Evolutionary conservation across 2,888 invertebrate species (phyloP).

Genomic region (Xestia c-nigrum): DNA sequence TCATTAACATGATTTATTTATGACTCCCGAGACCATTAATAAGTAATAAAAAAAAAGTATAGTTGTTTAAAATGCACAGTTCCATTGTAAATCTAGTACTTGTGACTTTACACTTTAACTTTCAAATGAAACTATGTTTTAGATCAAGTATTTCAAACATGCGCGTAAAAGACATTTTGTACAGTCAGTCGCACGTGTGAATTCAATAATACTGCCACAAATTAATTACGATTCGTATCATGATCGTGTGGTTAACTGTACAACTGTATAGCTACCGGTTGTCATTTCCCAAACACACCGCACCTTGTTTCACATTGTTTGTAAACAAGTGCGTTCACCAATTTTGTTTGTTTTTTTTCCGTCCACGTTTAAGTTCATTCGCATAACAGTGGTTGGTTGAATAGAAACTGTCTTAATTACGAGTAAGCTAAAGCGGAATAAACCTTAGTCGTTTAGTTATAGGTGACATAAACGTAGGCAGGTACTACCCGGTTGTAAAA

Average conservation of each 20-base stretch:
- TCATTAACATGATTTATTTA: neutral
- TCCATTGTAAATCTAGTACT: neutral
- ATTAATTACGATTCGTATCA: neutral
- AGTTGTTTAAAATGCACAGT: neutral
- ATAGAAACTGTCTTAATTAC: neutral
- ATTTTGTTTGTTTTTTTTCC: neutral
- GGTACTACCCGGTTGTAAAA: neutral
- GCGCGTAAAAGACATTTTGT: neutral
- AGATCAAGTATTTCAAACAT: slow-evolving; percentile 20
- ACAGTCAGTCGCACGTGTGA: neutral
- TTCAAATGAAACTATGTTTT: neutral
- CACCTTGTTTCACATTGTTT: slow-evolving; percentile 4
- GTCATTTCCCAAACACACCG: slow-evolving; percentile 1
- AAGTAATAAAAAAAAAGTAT: neutral
- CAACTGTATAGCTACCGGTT: slow-evolving; percentile 3
- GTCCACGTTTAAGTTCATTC: neutral
- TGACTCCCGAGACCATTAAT: neutral
- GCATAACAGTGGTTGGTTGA: neutral
- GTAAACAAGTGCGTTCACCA: neutral
- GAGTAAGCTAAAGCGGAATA: neutral
- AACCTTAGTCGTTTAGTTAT: neutral
- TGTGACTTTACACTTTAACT: neutral
- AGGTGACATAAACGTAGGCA: too few relatives aligned
- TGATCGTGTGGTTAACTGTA: neutral
- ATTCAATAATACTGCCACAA: neutral